Percentiles rank a stretch among this genome's conserved stretches.
phyloP scores from a whole-genome alignment of 2,113 vertebrate genomes.

The Colistium nudipinnis region DNA sequence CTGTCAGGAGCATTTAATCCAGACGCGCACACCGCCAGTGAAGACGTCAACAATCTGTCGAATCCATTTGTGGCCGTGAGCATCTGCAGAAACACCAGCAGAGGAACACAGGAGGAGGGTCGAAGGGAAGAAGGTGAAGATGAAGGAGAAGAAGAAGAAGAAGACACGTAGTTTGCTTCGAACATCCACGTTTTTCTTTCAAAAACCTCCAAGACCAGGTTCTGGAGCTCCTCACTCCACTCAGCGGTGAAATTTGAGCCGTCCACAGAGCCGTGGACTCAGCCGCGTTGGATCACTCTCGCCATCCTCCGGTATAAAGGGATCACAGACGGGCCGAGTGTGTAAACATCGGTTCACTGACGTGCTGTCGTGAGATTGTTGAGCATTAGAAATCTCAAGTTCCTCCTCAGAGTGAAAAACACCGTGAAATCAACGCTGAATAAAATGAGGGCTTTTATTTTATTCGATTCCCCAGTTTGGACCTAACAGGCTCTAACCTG shows the following conservation, averaged over 20 bases:
- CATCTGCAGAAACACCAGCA: conserved; percentile 55
- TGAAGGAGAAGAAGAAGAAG: background rate
- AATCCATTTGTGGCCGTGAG: conserved; percentile 37
- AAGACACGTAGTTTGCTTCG: background rate
- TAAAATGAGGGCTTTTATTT: too few relatives aligned
- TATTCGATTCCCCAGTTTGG: too few relatives aligned
- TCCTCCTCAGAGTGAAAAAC: too few relatives aligned
- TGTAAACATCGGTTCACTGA: conserved; percentile 53
- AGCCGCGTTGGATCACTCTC: conserved; percentile 38
- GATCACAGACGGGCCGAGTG: conserved; percentile 23
- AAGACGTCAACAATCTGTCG: conserved; percentile 69
- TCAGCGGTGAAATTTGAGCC: conserved; percentile 57
- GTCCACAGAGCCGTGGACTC: conserved; percentile 41
- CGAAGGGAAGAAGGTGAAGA: background rate
- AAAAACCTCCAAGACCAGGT: too few relatives aligned
- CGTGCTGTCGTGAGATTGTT: conserved; percentile 33
- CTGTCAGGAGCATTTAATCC: conserved; percentile 55
- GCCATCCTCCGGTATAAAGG: conserved; percentile 32
- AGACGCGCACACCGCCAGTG: conserved; percentile 13
- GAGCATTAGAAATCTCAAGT: conserved; percentile 3
- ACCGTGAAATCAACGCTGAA: too few relatives aligned
- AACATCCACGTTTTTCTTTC: too few relatives aligned
- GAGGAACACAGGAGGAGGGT: conserved; percentile 27
- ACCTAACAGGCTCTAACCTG: too few relatives aligned
- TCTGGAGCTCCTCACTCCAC: conserved; percentile 35